These are phyloP conservation scores for Ichneumoninae sp. DNA, from an alignment of 2,888 invertebrate genomes.

Conservation along the genomic window DNA sequence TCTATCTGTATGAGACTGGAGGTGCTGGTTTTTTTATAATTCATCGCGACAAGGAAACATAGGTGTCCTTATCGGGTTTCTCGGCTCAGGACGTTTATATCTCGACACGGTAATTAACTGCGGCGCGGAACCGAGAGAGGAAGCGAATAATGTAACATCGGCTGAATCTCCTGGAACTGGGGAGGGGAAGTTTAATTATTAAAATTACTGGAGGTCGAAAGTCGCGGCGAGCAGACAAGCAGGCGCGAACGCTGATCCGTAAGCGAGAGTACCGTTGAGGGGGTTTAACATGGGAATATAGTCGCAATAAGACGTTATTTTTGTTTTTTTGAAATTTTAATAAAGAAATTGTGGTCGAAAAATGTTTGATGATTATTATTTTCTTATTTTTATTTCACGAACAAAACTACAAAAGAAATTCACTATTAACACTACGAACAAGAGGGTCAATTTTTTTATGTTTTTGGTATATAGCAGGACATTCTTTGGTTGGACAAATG, in stretches of 20 bases:
- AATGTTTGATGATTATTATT: too few relatives aligned
- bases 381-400: too few relatives aligned
- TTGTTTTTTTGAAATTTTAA: not conserved
- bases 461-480: too few relatives aligned
- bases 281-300: too few relatives aligned
- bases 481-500: too few relatives aligned
- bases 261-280: not conserved
- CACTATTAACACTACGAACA: too few relatives aligned
- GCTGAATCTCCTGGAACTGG: not conserved
- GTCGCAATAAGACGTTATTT: not conserved
- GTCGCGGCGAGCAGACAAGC: not conserved
- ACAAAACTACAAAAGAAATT: too few relatives aligned
- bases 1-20: slow-evolving; percentile 59
- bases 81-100: not conserved
- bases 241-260: not conserved
- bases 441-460: too few relatives aligned
- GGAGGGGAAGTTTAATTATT: not conserved
- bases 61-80: not conserved
- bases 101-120: not conserved
- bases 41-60: slow-evolving; percentile 18
- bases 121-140: not conserved
- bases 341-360: not conserved
- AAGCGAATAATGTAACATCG: not conserved
- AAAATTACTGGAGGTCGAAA: not conserved
- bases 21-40: slow-evolving; percentile 24